Evolutionary conservation across 2,113 vertebrate genomes (phyloP).

Genomic region (Pleuronectes platessa): DNA sequence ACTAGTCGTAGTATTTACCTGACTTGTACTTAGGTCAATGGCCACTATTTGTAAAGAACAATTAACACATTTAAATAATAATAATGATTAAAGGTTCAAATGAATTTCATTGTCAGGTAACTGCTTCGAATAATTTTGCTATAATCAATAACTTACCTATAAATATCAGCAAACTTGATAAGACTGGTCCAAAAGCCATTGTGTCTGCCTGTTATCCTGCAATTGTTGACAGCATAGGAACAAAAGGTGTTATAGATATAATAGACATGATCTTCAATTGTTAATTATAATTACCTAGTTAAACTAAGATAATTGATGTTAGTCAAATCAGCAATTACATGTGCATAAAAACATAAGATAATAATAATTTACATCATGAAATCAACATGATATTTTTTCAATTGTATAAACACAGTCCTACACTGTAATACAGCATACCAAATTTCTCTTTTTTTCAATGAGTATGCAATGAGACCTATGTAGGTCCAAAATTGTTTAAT

Average conservation of each 20-base stretch:
- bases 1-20: not conserved
- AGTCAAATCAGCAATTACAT: too few species aligned
- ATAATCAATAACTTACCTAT: conserved; percentile 8
- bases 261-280: not conserved
- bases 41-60: not conserved
- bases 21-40: too few species aligned
- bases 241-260: not conserved
- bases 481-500: too few species aligned
- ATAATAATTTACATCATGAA: too few species aligned
- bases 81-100: not conserved
- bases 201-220: conserved; percentile 5
- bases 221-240: not conserved
- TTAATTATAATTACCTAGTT: too few species aligned
- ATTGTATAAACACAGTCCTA: too few species aligned
- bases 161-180: conserved; percentile 3
- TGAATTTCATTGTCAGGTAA: not conserved
- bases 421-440: too few species aligned
- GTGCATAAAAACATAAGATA: too few species aligned
- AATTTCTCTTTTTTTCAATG: too few species aligned
- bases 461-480: too few species aligned
- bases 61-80: not conserved
- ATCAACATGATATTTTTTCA: too few species aligned
- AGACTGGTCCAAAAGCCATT: not conserved
- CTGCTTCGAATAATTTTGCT: not conserved
- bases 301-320: too few species aligned